These are phyloP conservation scores for Chrysaora quinquecirrha DNA, from an alignment of 30 jellyfish, hydroid and myxozoan species.

Conservation along the genomic window DNA sequence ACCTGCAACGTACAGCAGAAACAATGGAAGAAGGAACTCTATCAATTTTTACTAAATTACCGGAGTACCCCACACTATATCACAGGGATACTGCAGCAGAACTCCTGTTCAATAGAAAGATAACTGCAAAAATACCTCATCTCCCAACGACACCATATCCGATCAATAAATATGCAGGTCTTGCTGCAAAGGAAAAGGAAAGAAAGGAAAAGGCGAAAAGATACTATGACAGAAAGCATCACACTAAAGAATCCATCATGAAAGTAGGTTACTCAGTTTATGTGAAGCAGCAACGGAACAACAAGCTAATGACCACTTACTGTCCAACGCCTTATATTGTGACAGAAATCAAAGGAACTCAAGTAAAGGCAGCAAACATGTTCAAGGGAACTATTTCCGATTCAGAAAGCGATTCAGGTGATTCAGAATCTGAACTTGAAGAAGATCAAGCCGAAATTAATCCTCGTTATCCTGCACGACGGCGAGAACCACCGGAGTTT, in stretches of 20 bases:
- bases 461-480: conserved; percentile 26
- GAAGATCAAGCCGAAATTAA: conserved; percentile 10
- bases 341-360: conserved; percentile 27
- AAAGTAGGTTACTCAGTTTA: conserved; percentile 33
- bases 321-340: conserved; percentile 11
- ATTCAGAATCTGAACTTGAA: conserved; percentile 31
- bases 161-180: conserved; percentile 15
- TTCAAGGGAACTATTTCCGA: conserved; percentile 21
- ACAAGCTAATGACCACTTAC: conserved; percentile 30
- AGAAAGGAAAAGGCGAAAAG: conserved; percentile 28
- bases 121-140: not conserved
- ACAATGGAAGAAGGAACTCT: not conserved
- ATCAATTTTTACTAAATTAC: conserved; percentile 3
- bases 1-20: not conserved
- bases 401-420: conserved; percentile 20
- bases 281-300: conserved; percentile 19
- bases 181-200: conserved; percentile 15
- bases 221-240: conserved; percentile 36
- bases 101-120: not conserved
- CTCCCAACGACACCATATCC: not conserved
- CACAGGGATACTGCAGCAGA: not conserved
- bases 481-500: no score
- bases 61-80: conserved; percentile 10
- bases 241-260: conserved; percentile 44
- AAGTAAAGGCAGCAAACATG: conserved; percentile 34